phyloP scores from a whole-genome alignment of 1,140 invertebrate species.

The Drosophila orena region DNA sequence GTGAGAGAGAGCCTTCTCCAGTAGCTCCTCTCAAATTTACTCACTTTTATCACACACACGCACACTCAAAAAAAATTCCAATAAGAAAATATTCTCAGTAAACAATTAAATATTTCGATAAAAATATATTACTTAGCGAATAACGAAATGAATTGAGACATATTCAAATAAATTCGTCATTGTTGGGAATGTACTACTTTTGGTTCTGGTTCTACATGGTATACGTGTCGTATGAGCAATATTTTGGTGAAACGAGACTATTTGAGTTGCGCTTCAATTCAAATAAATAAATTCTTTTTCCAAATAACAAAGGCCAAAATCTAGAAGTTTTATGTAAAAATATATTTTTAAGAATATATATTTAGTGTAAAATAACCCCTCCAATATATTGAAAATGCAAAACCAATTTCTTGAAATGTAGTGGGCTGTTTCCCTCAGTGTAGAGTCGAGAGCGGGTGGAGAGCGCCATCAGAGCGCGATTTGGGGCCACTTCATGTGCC shows the following conservation, averaged over 20 bases:
- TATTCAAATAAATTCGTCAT: no score
- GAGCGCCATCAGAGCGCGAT: constrained; percentile 42
- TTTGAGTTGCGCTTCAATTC: no score
- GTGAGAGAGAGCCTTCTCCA: constrained; percentile 12
- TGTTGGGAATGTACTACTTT: no score
- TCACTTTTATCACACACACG: constrained; percentile 39
- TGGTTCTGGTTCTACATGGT: no score
- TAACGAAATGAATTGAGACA: no score
- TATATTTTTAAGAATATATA: no score
- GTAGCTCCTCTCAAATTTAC: constrained; percentile 25
- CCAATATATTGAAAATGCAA: background rate
- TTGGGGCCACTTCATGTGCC: constrained; percentile 69
- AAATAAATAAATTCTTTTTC: no score
- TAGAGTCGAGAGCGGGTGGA: constrained; percentile 5
- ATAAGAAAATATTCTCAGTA: background rate
- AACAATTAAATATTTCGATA: background rate
- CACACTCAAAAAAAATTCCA: background rate
- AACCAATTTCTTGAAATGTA: background rate
- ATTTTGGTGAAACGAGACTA: no score
- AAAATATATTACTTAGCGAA: background rate
- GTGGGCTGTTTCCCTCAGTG: background rate
- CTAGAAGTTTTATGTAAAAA: no score
- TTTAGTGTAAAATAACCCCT: no score
- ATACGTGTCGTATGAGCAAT: no score
- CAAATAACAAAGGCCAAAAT: no score